Conservation (phyloP, 2,888 invertebrate species). For the Sarcophaga variegata region DNA sequence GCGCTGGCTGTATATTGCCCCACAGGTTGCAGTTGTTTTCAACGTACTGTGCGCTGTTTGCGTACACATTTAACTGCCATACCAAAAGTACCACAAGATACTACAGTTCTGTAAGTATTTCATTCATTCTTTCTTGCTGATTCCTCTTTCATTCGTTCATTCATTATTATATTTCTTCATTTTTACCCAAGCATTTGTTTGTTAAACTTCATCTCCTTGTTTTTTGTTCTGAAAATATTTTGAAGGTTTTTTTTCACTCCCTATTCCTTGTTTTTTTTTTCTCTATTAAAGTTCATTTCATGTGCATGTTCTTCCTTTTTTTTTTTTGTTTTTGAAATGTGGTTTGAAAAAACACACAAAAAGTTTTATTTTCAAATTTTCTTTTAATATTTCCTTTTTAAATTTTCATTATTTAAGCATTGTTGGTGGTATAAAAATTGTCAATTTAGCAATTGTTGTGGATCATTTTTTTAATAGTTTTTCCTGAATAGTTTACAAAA, state of each 20-base stretch:
- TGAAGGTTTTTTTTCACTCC: background rate
- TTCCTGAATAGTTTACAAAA: background rate
- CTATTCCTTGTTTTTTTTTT: conserved; percentile 9
- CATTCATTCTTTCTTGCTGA: conserved; percentile 1
- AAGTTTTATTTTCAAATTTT: conserved; percentile 9
- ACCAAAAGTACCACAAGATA: conserved; percentile 78
- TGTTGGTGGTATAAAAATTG: background rate
- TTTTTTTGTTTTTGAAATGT: conserved; percentile 28
- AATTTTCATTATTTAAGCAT: conserved; percentile 40
- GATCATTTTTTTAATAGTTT: background rate
- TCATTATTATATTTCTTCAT: conserved; percentile 15
- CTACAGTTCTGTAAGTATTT: conserved; percentile 79
- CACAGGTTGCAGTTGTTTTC: conserved; percentile 77
- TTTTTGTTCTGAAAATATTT: background rate
- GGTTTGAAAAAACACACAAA: background rate
- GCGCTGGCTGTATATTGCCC: conserved; percentile 74
- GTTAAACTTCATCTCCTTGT: background rate
- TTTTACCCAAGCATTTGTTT: background rate
- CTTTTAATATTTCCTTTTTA: conserved; percentile 19
- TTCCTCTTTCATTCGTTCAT: background rate
- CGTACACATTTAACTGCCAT: conserved; percentile 76
- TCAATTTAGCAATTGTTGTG: conserved; percentile 23
- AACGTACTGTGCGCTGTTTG: conserved; percentile 79
- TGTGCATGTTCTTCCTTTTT: conserved; percentile 45
- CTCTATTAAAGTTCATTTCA: conserved; percentile 45